These are phyloP conservation scores for Macropis europaea DNA, from an alignment of 2,888 invertebrate species.

Conservation along the genomic window DNA sequence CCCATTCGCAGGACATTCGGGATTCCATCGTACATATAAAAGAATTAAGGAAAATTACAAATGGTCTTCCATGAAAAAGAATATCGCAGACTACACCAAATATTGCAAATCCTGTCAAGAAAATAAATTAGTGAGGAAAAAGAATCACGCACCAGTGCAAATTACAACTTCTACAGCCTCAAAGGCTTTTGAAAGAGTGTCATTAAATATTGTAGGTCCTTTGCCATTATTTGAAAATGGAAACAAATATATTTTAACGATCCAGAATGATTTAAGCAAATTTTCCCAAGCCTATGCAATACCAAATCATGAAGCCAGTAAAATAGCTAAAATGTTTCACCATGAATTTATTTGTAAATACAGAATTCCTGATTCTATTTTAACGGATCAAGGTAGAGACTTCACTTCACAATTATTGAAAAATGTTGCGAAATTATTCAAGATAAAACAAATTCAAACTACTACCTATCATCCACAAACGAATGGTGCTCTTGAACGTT, in stretches of 20 bases:
- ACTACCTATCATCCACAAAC: not conserved
- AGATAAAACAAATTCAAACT: not conserved
- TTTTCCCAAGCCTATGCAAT: not conserved
- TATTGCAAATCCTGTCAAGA: not conserved
- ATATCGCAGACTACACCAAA: not conserved
- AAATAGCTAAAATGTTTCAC: not conserved
- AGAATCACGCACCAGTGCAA: not conserved
- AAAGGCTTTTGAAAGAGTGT: not conserved
- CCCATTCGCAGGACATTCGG: constrained; percentile 42
- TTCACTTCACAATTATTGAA: not conserved
- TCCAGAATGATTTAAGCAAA: not conserved
- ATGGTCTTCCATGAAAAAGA: not conserved
- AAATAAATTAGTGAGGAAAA: not conserved
- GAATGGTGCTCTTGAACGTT: constrained; percentile 26
- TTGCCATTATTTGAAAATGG: not conserved
- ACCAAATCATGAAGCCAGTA: not conserved
- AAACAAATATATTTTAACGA: not conserved
- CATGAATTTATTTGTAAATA: not conserved
- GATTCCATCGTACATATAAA: constrained; percentile 25
- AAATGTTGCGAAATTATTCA: not conserved
- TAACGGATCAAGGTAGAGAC: not conserved
- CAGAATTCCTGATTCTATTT: not conserved
- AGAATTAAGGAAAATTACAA: not conserved
- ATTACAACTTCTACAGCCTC: not conserved
- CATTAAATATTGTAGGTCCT: not conserved